These are phyloP conservation scores for Phytoseiulus persimilis DNA, from an alignment of 2,888 invertebrate genomes.

Conservation along the genomic window DNA sequence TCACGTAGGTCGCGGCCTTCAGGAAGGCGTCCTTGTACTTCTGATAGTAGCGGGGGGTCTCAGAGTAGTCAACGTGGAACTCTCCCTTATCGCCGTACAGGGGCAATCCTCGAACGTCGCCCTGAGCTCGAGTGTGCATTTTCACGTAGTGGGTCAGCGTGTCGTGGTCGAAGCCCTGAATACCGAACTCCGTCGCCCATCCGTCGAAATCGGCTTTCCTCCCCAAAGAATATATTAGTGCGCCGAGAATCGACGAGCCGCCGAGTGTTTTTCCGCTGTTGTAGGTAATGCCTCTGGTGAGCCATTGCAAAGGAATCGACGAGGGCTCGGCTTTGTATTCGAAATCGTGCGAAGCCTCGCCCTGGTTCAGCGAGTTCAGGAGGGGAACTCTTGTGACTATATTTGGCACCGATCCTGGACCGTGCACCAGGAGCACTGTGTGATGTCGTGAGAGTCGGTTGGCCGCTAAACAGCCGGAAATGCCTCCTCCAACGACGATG, in stretches of 20 bases:
- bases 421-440: conserved; percentile 17
- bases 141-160: background rate
- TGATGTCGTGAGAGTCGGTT: conserved; percentile 28
- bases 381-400: background rate
- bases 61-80: conserved; percentile 8
- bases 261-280: conserved; percentile 28
- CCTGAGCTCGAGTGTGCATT: conserved; percentile 7
- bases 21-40: conserved; percentile 14
- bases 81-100: conserved; percentile 5
- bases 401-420: conserved; percentile 17
- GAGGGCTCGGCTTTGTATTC: conserved; percentile 15
- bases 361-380: conserved; percentile 13
- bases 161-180: conserved; percentile 23
- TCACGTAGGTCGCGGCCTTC: conserved; percentile 25
- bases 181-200: background rate
- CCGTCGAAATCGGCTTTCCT: conserved; percentile 32
- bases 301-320: conserved; percentile 15
- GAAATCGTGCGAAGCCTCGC: conserved; percentile 27
- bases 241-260: conserved; percentile 18
- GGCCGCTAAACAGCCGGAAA: conserved; percentile 15
- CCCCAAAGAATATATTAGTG: conserved; percentile 19
- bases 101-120: background rate
- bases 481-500: conserved; percentile 22
- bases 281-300: conserved; percentile 9
- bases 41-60: background rate